Conservation (phyloP, 2,113 vertebrate species). For the Zosterops pallidus region DNA sequence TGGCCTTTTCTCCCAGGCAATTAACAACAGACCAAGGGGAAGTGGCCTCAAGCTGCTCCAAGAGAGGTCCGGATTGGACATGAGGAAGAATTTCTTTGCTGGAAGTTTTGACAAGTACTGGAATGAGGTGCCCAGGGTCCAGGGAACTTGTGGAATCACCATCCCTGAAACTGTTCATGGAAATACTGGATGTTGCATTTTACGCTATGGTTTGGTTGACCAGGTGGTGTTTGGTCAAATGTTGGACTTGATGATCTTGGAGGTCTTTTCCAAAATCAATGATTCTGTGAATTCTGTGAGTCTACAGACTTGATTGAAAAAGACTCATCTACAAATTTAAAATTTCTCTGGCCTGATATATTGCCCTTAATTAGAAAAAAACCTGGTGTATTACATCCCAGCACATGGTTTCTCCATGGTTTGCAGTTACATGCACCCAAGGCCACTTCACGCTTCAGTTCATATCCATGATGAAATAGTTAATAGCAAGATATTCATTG, state of each 20-base stretch:
- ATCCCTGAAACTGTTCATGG: neutral
- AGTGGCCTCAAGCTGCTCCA: neutral
- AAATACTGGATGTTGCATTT: too few relatives aligned
- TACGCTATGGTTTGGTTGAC: neutral
- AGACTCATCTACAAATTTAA: neutral
- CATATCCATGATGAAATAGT: neutral
- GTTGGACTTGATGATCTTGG: neutral
- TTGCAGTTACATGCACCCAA: neutral
- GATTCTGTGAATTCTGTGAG: neutral
- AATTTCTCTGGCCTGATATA: neutral
- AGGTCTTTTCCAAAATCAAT: neutral
- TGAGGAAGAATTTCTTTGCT: neutral
- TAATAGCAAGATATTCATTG: neutral
- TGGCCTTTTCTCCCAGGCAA: fast-evolving
- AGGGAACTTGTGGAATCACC: neutral
- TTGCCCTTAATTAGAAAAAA: neutral
- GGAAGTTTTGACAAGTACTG: neutral
- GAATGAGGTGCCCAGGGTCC: neutral
- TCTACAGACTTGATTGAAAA: neutral
- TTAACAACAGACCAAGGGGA: neutral
- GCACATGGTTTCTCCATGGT: neutral
- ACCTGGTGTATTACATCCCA: fast-evolving
- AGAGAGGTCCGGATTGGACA: neutral
- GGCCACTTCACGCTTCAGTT: neutral
- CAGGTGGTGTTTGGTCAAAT: neutral